Percentiles rank a stretch among this genome's conserved stretches.
Evolutionary conservation across 2,888 invertebrate genomes (phyloP).

Genomic region (Pheosia tremula): DNA sequence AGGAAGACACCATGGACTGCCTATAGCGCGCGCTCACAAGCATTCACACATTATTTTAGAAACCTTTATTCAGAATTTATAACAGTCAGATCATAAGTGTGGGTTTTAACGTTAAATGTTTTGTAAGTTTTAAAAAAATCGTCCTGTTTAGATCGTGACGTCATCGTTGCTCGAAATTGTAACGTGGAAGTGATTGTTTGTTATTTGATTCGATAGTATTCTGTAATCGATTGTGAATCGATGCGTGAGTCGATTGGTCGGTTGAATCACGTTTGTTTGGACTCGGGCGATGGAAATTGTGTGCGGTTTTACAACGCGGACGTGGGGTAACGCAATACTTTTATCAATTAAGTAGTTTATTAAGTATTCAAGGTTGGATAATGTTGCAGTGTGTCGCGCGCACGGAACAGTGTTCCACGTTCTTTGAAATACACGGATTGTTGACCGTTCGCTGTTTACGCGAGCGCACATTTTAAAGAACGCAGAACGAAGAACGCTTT

Average conservation of each 20-base stretch:
- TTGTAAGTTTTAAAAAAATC: constrained; percentile 1
- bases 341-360: no score
- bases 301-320: not conserved
- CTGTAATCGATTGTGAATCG: constrained; percentile 1
- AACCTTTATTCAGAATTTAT: no score
- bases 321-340: no score
- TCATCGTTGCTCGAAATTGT: not conserved
- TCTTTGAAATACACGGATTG: no score
- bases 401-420: no score
- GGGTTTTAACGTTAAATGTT: not conserved
- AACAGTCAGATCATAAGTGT: not conserved
- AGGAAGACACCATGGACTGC: constrained; percentile 84
- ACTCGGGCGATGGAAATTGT: not conserved
- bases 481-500: no score
- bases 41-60: not conserved
- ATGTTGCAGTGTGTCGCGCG: no score
- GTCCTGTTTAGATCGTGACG: not conserved
- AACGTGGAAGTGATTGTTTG: not conserved
- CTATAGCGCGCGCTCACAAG: constrained; percentile 38
- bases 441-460: no score
- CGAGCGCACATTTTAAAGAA: no score
- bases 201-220: not conserved
- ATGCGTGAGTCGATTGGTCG: not conserved
- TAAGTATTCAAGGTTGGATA: no score
- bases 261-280: not conserved